Conservation (phyloP, 2,888 invertebrate genomes). For the Coecobrya sp. region DNA sequence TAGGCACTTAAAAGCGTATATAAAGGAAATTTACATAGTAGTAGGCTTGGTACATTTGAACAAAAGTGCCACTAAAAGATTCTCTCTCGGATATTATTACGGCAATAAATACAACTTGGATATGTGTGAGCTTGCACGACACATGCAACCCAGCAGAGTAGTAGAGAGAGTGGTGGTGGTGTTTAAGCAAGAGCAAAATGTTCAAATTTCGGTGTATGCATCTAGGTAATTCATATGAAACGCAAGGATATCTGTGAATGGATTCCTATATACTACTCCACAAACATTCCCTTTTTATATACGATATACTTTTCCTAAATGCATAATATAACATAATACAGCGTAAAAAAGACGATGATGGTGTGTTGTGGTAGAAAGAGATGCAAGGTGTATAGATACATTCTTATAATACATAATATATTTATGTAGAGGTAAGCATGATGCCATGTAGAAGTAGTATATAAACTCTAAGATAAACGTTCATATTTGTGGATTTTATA, state of each 20-base stretch:
- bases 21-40: constrained; percentile 75
- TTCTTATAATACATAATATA: no score
- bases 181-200: constrained; percentile 13
- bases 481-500: constrained; percentile 68
- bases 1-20: constrained; percentile 70
- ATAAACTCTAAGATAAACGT: constrained; percentile 45
- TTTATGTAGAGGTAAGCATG: background rate
- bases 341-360: no score
- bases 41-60: constrained; percentile 53
- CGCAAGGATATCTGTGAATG: constrained; percentile 6
- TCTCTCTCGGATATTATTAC: constrained; percentile 68
- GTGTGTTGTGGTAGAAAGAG: background rate
- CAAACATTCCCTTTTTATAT: constrained; percentile 9
- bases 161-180: no score
- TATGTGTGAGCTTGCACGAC: constrained; percentile 43
- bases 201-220: background rate
- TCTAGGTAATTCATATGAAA: background rate
- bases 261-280: constrained; percentile 11
- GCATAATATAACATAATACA: no score
- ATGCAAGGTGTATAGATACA: background rate
- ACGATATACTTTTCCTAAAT: background rate
- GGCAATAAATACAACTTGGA: constrained; percentile 57
- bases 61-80: constrained; percentile 74
- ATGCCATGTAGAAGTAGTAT: background rate
- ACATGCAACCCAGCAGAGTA: constrained; percentile 32